Evolutionary conservation across 2,797 vertebrate species (phyloP).

Genomic region (Cuculus canorus): DNA sequence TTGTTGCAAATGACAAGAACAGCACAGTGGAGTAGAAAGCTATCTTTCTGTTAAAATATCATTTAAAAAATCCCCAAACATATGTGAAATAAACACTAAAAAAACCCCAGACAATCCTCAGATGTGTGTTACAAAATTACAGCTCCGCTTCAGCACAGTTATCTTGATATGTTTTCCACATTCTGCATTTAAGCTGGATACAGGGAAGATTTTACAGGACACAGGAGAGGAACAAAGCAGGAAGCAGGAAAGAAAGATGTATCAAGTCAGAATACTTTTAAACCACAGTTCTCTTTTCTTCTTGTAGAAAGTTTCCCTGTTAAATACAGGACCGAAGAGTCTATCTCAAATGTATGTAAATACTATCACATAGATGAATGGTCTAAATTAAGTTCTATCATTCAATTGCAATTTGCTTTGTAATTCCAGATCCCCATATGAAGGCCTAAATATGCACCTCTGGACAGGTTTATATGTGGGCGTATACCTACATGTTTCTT

Average conservation of each 20-base stretch:
- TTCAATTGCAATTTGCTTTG: not conserved
- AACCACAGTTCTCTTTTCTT: not conserved
- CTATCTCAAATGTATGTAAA: not conserved
- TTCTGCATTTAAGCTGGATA: not conserved
- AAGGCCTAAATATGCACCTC: not conserved
- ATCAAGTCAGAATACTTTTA: not conserved
- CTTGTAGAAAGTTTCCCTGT: not conserved
- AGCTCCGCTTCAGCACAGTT: not conserved
- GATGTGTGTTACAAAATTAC: not conserved
- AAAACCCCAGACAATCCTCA: not conserved
- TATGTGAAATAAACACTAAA: not conserved
- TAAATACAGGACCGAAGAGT: not conserved
- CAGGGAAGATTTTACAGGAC: not conserved
- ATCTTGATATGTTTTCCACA: not conserved
- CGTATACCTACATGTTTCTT: not conserved
- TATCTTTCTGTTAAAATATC: not conserved
- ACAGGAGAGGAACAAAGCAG: not conserved
- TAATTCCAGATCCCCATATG: not conserved
- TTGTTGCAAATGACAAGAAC: not conserved
- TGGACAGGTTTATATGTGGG: not conserved
- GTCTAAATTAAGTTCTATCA: not conserved
- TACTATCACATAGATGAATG: not conserved
- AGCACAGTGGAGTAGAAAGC: accelerated
- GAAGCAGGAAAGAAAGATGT: not conserved
- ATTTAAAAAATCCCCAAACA: not conserved